A percentile compares a stretch with the other conserved stretches of the same genome.
These are phyloP conservation scores for Bubalus kerabau DNA, from an alignment of 2,113 vertebrate genomes.

Conservation along the genomic window DNA sequence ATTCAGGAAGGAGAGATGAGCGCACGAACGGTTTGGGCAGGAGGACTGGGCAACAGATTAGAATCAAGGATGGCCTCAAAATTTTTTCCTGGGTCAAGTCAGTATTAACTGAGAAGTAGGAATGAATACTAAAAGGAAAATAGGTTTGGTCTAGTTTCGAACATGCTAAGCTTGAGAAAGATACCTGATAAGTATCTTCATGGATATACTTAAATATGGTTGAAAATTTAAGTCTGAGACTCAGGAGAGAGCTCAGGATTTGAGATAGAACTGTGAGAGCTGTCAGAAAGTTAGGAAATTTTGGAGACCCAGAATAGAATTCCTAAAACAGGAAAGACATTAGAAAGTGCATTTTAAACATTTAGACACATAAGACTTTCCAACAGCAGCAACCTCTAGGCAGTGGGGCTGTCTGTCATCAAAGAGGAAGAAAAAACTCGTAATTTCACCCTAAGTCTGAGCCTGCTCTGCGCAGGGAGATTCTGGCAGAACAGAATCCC, in stretches of 20 bases:
- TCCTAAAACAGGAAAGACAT: neutral
- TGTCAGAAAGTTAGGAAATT: neutral
- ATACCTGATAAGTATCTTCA: fast-evolving
- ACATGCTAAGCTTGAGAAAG: neutral
- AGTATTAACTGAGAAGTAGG: neutral
- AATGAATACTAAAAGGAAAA: neutral
- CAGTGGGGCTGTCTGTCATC: neutral
- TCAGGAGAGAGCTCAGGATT: neutral
- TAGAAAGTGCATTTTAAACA: neutral
- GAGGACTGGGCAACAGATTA: neutral
- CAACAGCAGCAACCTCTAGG: neutral
- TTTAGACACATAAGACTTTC: neutral
- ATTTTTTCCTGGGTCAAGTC: neutral
- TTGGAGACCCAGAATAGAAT: neutral
- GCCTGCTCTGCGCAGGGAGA: fast-evolving
- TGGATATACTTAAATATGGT: fast-evolving
- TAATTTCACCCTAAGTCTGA: neutral
- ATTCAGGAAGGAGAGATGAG: neutral
- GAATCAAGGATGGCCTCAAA: neutral
- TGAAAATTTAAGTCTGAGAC: neutral
- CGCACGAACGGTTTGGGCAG: fast-evolving
- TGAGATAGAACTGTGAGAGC: neutral
- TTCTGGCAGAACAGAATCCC: neutral
- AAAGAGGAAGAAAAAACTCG: neutral
- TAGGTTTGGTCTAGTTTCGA: neutral